Percentiles rank a stretch among this genome's conserved stretches.
Conservation (phyloP, 2,797 vertebrate genomes). For the Rhadinocentrus ornatus region DNA sequence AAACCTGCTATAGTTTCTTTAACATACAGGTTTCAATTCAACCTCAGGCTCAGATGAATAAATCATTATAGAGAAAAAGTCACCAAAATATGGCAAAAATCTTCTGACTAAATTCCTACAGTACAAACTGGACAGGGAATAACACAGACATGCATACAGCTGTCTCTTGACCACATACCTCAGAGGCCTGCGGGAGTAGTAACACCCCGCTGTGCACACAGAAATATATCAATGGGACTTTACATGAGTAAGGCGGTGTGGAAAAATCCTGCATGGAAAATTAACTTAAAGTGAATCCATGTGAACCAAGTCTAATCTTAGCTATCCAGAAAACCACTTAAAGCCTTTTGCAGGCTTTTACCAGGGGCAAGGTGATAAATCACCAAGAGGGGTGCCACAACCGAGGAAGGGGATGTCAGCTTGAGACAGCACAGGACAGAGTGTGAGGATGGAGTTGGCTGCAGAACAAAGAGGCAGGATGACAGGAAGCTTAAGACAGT, state of each 20-base stretch:
- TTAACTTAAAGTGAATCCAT: slow-evolving; percentile 8
- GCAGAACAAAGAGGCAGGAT: slow-evolving; percentile 3
- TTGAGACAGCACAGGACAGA: neutral
- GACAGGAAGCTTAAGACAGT: slow-evolving; percentile 39
- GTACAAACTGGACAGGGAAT: slow-evolving; percentile 15
- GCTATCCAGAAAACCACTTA: slow-evolving; percentile 44
- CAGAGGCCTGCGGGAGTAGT: slow-evolving; percentile 41
- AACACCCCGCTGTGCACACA: slow-evolving; percentile 54
- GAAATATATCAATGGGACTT: slow-evolving; percentile 69
- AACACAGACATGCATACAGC: slow-evolving; percentile 15
- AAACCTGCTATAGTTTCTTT: neutral
- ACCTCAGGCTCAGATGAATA: neutral
- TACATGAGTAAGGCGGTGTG: slow-evolving; percentile 61
- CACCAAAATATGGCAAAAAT: slow-evolving; percentile 17
- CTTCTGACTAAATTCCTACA: slow-evolving; percentile 2
- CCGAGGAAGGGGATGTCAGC: neutral
- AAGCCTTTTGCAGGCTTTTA: slow-evolving; percentile 13
- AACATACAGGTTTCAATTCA: neutral
- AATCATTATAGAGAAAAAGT: neutral
- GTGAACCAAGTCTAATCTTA: slow-evolving; percentile 53
- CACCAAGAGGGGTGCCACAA: neutral
- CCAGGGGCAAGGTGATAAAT: slow-evolving; percentile 38
- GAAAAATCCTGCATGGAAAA: slow-evolving; percentile 60
- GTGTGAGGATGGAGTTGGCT: slow-evolving; percentile 10
- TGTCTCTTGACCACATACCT: slow-evolving; percentile 42